Evolutionary conservation across 2,888 invertebrate species (phyloP), one percentile per base, ranked within the genome.

Genomic region (Ectemnius lituratus): DNA sequence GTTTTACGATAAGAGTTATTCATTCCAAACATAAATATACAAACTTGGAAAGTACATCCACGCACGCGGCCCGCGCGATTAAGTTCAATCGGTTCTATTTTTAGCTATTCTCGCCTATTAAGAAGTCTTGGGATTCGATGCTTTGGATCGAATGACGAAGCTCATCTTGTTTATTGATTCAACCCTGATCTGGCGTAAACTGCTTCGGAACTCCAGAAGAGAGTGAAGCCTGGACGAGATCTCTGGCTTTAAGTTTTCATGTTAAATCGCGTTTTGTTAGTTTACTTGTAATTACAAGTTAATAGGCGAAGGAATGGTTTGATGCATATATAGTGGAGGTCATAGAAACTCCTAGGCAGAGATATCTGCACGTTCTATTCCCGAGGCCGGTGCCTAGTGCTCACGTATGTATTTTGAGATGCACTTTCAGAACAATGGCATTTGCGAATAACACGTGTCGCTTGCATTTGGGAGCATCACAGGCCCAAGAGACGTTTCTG

Each of bases 351-450:
- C 62, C n/a, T 46, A 49, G 37, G 37, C 37, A 37, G 37, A 37
- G 37, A 37, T 37, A 37, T 6, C 37, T 1, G 37, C 6, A 11
- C 0, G 37, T 37, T 37, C 37, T 37, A 37, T 37, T 37, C 11
- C 37, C 23, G 23, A 23, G 23, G 23, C 23, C 3, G 23, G 23
- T 23, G 23, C 6, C 37, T 37, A 11, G 11, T 37, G 37, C 8
- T 37, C 37, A 37, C 8, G 8, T 37, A 37, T 11, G 82, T 86
- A 86, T 86, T 87, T 85, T 80, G 82, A 82, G 87, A 84, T 81
- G 81, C 82, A 84, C 84, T 79, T 85, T 86, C 74, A 81, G 78
- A 86, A 87, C 85, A 87, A 83, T 83, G 83, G 80, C 77, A 83
- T 83, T 76, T 76, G 18, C 69, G 69, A 71, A 78, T 82, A 82